Conservation (phyloP, 2,797 vertebrate genomes). For the Cercopithecus neglectus region DNA sequence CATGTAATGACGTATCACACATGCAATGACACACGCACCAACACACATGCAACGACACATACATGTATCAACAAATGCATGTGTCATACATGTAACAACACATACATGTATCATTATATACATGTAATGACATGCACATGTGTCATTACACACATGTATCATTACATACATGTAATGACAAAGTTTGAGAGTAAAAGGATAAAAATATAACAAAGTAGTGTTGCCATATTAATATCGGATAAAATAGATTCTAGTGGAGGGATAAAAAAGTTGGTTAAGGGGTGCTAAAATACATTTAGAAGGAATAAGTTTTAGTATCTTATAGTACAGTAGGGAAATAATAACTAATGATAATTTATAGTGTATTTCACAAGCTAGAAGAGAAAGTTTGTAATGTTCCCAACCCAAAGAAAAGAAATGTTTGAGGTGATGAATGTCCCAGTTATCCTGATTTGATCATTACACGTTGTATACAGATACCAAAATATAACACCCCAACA, state of each 20-base stretch:
- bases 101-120: too few relatives aligned
- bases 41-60: too few relatives aligned
- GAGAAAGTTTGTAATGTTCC: not conserved
- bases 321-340: not conserved
- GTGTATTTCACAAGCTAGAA: not conserved
- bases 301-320: not conserved
- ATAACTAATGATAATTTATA: not conserved
- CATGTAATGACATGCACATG: too few relatives aligned
- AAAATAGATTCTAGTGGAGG: not conserved
- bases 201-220: not conserved
- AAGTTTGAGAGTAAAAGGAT: not conserved
- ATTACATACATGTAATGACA: not conserved
- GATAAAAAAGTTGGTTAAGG: not conserved
- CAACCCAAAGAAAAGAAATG: not conserved
- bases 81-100: too few relatives aligned
- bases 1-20: too few relatives aligned
- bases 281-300: not conserved
- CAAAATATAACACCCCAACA: not conserved
- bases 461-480: not conserved
- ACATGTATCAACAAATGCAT: accelerated
- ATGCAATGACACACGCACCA: too few relatives aligned
- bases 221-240: not conserved
- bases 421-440: not conserved
- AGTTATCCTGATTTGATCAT: not conserved
- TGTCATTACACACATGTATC: too few relatives aligned